Evolutionary conservation across 2,888 invertebrate genomes (phyloP).

Genomic region (Tenthredo livida): DNA sequence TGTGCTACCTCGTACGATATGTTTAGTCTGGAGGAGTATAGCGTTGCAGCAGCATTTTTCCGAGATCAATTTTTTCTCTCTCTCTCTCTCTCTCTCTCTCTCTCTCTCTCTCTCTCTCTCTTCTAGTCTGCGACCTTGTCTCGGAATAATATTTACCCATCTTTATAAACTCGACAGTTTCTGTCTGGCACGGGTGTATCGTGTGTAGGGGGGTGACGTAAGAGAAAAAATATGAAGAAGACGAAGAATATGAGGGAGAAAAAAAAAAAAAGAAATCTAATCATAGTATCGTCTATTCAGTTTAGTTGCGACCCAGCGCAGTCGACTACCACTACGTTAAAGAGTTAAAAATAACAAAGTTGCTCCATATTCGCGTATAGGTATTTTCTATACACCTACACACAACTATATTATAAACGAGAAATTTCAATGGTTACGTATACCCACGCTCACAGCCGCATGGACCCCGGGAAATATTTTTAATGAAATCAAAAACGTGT

Average conservation of each 20-base stretch:
- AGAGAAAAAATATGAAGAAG: not conserved
- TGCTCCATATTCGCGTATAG: conserved; percentile 15
- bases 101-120: too few relatives aligned
- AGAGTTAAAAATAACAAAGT: conserved; percentile 10
- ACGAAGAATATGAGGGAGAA: not conserved
- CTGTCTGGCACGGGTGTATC: conserved; percentile 13
- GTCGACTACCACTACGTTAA: not conserved
- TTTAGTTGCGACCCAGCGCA: not conserved
- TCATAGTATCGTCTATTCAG: conserved; percentile 37
- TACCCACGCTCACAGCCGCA: not conserved
- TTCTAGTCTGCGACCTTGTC: not conserved
- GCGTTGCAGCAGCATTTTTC: not conserved
- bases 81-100: too few relatives aligned
- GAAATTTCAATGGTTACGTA: not conserved
- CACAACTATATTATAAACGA: not conserved
- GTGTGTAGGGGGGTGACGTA: not conserved
- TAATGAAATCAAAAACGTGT: not conserved
- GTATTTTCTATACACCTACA: not conserved
- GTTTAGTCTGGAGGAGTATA: conserved; percentile 11
- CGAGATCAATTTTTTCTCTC: not conserved
- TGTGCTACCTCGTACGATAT: not conserved
- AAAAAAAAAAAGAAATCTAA: conserved; percentile 12
- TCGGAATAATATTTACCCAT: conserved; percentile 24
- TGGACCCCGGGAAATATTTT: not conserved
- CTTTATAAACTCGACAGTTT: conserved; percentile 13